These are phyloP conservation scores for Atta cephalotes DNA, from an alignment of 1,140 invertebrate species.

Conservation along the genomic window DNA sequence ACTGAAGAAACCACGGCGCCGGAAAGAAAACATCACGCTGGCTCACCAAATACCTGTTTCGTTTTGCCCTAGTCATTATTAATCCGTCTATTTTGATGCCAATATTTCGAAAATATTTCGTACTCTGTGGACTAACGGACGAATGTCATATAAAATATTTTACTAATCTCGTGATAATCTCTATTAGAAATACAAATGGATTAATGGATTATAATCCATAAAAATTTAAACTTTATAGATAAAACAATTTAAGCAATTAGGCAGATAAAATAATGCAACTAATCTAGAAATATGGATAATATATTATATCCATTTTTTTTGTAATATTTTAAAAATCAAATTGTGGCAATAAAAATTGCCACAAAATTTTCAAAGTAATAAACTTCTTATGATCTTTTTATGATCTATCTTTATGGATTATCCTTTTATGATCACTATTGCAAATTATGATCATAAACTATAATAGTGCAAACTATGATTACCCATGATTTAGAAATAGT, in stretches of 20 bases:
- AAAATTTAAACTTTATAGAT: not conserved
- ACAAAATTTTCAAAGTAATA: not conserved
- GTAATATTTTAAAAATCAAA: conserved; percentile 9
- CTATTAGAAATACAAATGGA: not conserved
- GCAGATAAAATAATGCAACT: not conserved
- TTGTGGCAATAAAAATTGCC: not conserved
- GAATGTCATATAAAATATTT: not conserved
- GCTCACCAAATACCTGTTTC: conserved; percentile 76
- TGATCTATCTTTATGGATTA: not conserved
- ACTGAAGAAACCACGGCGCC: conserved; percentile 71
- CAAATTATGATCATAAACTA: not conserved
- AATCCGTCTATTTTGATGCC: not conserved
- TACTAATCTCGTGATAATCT: not conserved
- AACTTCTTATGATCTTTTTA: no score
- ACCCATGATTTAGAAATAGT: not conserved
- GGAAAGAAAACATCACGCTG: conserved; percentile 83
- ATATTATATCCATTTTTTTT: not conserved
- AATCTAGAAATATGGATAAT: not conserved
- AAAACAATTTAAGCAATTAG: conserved; percentile 22
- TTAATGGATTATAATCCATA: no score
- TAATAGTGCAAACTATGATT: not conserved
- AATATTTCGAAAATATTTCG: conserved; percentile 10
- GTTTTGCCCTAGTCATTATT: conserved; percentile 4
- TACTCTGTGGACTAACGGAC: not conserved
- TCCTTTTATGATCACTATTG: not conserved